phyloP scores from a whole-genome alignment of 1,140 invertebrate species.

The Hycleus phaleratus region DNA sequence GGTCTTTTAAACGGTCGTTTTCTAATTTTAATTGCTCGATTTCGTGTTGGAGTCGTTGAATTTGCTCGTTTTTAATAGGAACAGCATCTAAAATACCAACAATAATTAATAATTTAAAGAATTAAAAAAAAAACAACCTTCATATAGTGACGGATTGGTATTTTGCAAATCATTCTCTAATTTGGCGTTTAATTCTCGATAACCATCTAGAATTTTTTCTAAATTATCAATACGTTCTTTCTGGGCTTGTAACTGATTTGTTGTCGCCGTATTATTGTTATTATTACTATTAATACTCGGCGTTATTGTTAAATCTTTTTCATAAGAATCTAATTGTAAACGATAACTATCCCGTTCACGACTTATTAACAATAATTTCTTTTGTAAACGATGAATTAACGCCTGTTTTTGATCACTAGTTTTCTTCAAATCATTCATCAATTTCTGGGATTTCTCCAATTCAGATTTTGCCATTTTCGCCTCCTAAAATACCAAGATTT shows the following conservation, averaged over 20 bases:
- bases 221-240: conserved; percentile 54
- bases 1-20: conserved; percentile 49
- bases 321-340: conserved; percentile 67
- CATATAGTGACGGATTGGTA: conserved; percentile 28
- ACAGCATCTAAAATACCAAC: conserved; percentile 19
- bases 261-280: background rate
- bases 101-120: conserved; percentile 6
- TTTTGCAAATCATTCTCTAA: conserved; percentile 56
- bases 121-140: conserved; percentile 16
- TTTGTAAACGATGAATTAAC: conserved; percentile 53
- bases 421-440: conserved; percentile 46
- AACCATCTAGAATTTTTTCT: conserved; percentile 55
- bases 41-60: conserved; percentile 42
- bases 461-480: conserved; percentile 42
- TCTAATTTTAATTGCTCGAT: conserved; percentile 47
- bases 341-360: conserved; percentile 66
- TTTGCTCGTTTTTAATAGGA: conserved; percentile 36
- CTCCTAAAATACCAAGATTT: conserved; percentile 18
- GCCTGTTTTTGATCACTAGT: conserved; percentile 52
- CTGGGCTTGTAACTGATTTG: conserved; percentile 37
- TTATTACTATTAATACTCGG: conserved; percentile 29
- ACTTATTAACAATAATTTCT: conserved; percentile 56
- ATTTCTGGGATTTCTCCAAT: conserved; percentile 46
- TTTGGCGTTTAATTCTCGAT: conserved; percentile 59
- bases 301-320: conserved; percentile 64